These are phyloP conservation scores for Margarornis squamiger DNA, from an alignment of 2,797 vertebrate genomes.

Conservation along the genomic window DNA sequence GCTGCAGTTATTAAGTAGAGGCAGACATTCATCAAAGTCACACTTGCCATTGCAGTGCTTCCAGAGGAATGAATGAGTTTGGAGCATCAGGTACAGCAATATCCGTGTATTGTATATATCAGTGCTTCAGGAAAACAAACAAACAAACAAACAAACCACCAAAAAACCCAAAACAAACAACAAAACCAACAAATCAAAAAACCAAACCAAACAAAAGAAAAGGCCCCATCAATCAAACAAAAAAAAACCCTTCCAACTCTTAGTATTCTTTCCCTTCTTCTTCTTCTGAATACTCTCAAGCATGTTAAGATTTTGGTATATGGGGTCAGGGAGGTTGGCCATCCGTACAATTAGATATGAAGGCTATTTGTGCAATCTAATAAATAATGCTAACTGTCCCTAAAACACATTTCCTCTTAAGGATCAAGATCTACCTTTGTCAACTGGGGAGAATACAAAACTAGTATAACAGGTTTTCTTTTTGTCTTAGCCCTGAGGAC, in stretches of 20 bases:
- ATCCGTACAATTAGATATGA: neutral
- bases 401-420: neutral
- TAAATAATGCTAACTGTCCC: neutral
- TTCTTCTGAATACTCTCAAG: neutral
- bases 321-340: neutral
- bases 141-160: too few relatives aligned
- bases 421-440: neutral
- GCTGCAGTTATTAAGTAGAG: neutral
- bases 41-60: neutral
- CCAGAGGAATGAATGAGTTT: neutral
- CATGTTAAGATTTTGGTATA: neutral
- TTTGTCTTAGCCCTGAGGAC: constrained; percentile 19
- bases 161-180: neutral
- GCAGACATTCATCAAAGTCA: neutral
- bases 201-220: neutral
- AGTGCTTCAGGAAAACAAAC: neutral
- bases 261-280: neutral
- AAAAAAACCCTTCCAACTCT: accelerated
- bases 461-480: neutral
- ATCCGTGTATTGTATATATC: accelerated
- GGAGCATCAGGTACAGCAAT: neutral
- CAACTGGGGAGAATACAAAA: neutral
- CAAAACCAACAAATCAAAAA: neutral
- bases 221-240: neutral
- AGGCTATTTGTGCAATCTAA: constrained; percentile 14